Evolutionary conservation across 1,140 invertebrate genomes (phyloP), one percentile per base, ranked within the genome.

Genomic region (Grapholita molesta): DNA sequence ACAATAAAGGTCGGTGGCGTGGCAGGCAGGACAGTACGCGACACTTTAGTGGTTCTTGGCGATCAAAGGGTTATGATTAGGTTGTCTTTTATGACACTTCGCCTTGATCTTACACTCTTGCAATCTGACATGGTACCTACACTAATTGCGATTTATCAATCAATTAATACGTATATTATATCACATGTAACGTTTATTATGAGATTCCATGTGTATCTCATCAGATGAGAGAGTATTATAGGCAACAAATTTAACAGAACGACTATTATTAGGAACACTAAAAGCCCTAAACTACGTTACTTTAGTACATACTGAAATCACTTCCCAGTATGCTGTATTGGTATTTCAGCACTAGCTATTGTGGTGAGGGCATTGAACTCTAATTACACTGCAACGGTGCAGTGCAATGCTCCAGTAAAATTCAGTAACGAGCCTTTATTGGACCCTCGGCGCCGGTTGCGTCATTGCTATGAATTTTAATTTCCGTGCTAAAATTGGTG

Each of bases 381-480:
- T 90, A 90, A 90, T 90, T 90, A 89, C 83, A 77, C 77, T 70
- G 80, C 73, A 74, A 57, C 76, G 79, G 72, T 74, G 76, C 79
- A 78, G 86, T 87, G 86, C 87, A 90, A 87, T 86, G 88, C 82
- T 85, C 88, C 85, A 89, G 85, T 90, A 90, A 88, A 89, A 88
- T 90, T 87, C 82, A 84, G 82, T 89, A 90, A 89, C 86, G 83
- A 90, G 86, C 74, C 86, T 89, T 90, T 89, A 90, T 89, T 90
- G 86, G 80, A 84, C 75, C 74, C 78, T 76, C 38, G 48, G 38
- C 65, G 38, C 66, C 66, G 77, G 73, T 71, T 76, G 70, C 73
- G 75, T 77, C 71, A 61, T 15, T 68, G 72, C 78, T 82, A 65
- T 75, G 73, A 71, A 75, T 61, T 74, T 75, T 74, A 70, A 70